Conservation (phyloP, 1,140 invertebrate genomes). For the Sweltsa coloradensis region DNA sequence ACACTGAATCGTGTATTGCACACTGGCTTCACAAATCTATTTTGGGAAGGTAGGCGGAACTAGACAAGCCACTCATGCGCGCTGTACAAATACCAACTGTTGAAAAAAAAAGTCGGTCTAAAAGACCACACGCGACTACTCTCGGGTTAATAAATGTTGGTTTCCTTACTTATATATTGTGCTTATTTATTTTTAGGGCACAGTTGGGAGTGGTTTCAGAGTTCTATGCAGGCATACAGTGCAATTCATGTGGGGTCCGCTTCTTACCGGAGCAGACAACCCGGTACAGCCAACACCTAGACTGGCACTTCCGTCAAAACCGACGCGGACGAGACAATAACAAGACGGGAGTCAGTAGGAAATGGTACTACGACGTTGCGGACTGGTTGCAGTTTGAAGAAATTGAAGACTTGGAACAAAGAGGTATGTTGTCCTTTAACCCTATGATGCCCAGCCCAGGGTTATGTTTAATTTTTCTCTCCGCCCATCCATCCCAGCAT, state of each 20-base stretch:
- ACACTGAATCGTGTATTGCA: too few species aligned
- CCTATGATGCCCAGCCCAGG: neutral
- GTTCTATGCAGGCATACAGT: slow-evolving; percentile 83
- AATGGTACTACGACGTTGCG: slow-evolving; percentile 80
- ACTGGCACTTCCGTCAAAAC: slow-evolving; percentile 96
- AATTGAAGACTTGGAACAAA: slow-evolving; percentile 83
- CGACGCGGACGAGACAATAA: slow-evolving; percentile 72
- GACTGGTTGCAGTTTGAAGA: slow-evolving; percentile 95
- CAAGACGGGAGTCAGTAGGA: slow-evolving; percentile 65
- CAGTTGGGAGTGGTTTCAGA: slow-evolving; percentile 50
- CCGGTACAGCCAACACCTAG: slow-evolving; percentile 82
- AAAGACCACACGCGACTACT: too few species aligned
- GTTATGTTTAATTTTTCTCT: neutral
- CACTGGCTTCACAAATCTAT: too few species aligned
- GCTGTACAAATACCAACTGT: too few species aligned
- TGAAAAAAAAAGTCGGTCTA: too few species aligned
- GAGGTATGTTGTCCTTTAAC: slow-evolving; percentile 41
- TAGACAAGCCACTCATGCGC: too few species aligned
- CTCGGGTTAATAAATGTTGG: too few species aligned
- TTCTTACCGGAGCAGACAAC: slow-evolving; percentile 80
- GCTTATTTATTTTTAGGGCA: slow-evolving; percentile 33
- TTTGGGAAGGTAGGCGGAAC: too few species aligned
- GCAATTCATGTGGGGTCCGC: slow-evolving; percentile 82
- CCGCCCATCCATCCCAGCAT: too few species aligned
- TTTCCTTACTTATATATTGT: slow-evolving; percentile 11